These are phyloP conservation scores for Stegodyphus mimosarum DNA, from an alignment of 1,140 invertebrate genomes.

Conservation along the genomic window DNA sequence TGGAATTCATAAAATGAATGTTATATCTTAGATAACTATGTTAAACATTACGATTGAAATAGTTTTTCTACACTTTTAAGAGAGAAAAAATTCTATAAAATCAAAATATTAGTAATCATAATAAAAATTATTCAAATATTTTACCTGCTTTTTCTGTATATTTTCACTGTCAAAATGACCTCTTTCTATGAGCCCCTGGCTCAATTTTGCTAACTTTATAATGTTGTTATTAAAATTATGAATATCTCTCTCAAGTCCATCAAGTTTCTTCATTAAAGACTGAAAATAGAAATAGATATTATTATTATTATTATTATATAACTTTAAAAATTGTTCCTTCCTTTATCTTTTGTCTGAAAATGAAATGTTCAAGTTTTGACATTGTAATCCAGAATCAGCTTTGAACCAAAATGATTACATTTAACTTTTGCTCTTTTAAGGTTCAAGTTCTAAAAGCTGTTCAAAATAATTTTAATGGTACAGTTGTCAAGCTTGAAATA, in stretches of 20 bases:
- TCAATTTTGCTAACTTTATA: conserved; percentile 76
- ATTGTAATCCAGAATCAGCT: not conserved
- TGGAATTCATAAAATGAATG: not conserved
- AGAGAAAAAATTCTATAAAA: not conserved
- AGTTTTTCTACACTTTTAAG: too few relatives aligned
- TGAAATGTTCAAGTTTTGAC: not conserved
- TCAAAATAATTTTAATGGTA: too few relatives aligned
- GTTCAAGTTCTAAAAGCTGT: too few relatives aligned
- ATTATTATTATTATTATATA: not conserved
- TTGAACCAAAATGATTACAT: not conserved
- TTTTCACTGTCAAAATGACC: conserved; percentile 78
- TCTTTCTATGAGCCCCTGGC: conserved; percentile 76
- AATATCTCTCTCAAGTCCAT: conserved; percentile 84
- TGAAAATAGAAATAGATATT: conserved; percentile 61
- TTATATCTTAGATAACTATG: not conserved
- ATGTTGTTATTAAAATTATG: conserved; percentile 77
- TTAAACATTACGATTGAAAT: too few relatives aligned
- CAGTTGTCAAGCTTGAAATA: too few relatives aligned
- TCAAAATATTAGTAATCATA: not conserved
- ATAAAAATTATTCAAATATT: conserved; percentile 40
- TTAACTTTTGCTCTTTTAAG: not conserved
- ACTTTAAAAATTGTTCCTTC: not conserved
- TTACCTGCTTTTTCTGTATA: conserved; percentile 68
- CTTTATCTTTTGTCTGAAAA: not conserved
- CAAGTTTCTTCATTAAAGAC: conserved; percentile 79